Evolutionary conservation across 1,140 invertebrate species (phyloP).

Genomic region (Notospermus geniculatus): DNA sequence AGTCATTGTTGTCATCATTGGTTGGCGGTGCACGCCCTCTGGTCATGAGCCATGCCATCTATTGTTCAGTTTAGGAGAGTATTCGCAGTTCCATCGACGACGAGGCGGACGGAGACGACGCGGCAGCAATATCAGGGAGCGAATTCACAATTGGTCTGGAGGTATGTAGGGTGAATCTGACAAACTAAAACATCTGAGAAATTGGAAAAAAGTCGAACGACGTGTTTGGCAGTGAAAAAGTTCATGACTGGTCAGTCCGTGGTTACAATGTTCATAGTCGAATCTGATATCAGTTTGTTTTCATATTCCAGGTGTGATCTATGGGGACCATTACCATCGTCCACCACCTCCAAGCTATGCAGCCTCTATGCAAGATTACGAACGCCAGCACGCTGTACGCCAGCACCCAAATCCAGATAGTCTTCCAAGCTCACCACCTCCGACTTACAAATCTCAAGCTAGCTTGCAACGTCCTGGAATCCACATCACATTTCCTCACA

Average conservation of each 20-base stretch:
- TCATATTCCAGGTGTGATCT: conserved; percentile 42
- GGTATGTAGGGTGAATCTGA: conserved; percentile 39
- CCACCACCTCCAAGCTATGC: conserved; percentile 52
- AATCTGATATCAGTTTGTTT: not conserved
- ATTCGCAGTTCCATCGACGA: conserved; percentile 15
- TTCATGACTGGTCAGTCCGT: too few species aligned
- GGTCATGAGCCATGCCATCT: conserved; percentile 52
- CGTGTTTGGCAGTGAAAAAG: too few species aligned
- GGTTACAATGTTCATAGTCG: too few species aligned
- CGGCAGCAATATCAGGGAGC: conserved; percentile 26
- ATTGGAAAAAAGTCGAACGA: too few species aligned
- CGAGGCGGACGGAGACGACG: conserved; percentile 27
- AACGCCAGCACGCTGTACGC: conserved; percentile 37
- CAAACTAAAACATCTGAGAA: too few species aligned
- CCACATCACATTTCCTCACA: conserved; percentile 48
- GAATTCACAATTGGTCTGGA: conserved; percentile 40
- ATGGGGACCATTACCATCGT: conserved; percentile 51
- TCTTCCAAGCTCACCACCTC: conserved; percentile 48
- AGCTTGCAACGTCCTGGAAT: conserved; percentile 48
- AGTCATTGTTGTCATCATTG: conserved; percentile 49
- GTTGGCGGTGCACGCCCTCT: conserved; percentile 51
- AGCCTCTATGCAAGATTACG: conserved; percentile 52
- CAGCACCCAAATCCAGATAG: conserved; percentile 35
- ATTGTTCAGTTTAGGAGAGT: conserved; percentile 48
- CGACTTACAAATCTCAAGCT: conserved; percentile 47